These are phyloP conservation scores for Pristionchus japonicus DNA, from an alignment of 2,888 invertebrate genomes.

Conservation along the genomic window DNA sequence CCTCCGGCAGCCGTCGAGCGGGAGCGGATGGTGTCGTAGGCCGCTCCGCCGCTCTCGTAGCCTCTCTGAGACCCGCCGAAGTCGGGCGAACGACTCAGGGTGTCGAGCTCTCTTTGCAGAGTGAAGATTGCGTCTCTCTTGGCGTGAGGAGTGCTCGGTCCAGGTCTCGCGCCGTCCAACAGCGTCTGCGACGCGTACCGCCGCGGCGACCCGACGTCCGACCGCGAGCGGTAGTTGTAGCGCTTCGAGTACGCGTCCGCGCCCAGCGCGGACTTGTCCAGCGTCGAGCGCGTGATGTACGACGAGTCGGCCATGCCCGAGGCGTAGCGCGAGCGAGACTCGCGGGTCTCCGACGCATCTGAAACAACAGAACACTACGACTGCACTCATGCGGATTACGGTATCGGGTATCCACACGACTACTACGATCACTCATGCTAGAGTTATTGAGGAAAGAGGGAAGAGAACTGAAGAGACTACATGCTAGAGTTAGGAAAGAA, in stretches of 20 bases:
- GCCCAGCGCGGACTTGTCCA: slow-evolving; percentile 54
- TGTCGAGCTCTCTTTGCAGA: slow-evolving; percentile 74
- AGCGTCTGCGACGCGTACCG: slow-evolving; percentile 74
- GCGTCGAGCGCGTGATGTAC: slow-evolving; percentile 65
- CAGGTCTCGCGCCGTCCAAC: slow-evolving; percentile 74
- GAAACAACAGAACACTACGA: slow-evolving; percentile 46
- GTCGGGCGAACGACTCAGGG: slow-evolving; percentile 70
- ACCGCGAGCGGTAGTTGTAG: slow-evolving; percentile 74
- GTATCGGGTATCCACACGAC: slow-evolving; percentile 50
- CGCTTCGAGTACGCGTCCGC: slow-evolving; percentile 69
- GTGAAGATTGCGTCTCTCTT: slow-evolving; percentile 73
- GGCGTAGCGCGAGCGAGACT: slow-evolving; percentile 64
- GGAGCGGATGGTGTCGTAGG: slow-evolving; percentile 69
- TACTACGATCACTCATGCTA: slow-evolving; percentile 34
- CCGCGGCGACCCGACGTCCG: slow-evolving; percentile 71
- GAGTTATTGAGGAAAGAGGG: background rate
- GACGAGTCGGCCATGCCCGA: slow-evolving; percentile 63
- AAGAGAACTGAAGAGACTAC: background rate
- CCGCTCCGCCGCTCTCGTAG: slow-evolving; percentile 61
- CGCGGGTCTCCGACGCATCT: slow-evolving; percentile 50
- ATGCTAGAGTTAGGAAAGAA: slow-evolving; percentile 1
- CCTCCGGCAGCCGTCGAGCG: slow-evolving; percentile 51
- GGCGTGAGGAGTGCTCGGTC: slow-evolving; percentile 73
- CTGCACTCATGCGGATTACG: slow-evolving; percentile 45
- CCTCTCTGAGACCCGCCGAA: slow-evolving; percentile 53